Evolutionary conservation across 2,888 invertebrate genomes (phyloP).

Genomic region (Agrilus cyanescens): DNA sequence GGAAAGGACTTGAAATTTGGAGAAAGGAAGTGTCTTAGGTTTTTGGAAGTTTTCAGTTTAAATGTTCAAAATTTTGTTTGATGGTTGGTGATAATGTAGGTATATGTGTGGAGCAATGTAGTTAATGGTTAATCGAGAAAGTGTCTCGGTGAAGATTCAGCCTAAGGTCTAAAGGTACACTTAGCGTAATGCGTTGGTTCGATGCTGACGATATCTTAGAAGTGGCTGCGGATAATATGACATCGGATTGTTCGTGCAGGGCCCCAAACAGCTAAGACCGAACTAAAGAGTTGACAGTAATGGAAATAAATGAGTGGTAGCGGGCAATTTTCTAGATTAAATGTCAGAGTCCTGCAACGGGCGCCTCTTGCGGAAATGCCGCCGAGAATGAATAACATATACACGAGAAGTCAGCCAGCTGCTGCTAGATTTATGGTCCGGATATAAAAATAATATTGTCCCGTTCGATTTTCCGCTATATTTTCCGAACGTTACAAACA

Average conservation of each 20-base stretch:
- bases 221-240: slow-evolving; percentile 32
- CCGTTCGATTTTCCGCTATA: slow-evolving; percentile 29
- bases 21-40: too few relatives aligned
- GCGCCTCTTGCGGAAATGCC: slow-evolving; percentile 21
- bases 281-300: slow-evolving; percentile 46
- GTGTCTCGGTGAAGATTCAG: not conserved
- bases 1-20: too few relatives aligned
- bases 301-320: slow-evolving; percentile 49
- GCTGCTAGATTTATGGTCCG: slow-evolving; percentile 34
- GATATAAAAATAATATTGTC: slow-evolving; percentile 39
- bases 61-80: too few relatives aligned
- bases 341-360: slow-evolving; percentile 40
- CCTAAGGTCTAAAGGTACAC: not conserved
- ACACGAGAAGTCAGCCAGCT: slow-evolving; percentile 35
- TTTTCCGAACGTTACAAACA: slow-evolving; percentile 9
- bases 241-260: slow-evolving; percentile 31
- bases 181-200: not conserved
- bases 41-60: too few relatives aligned
- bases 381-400: slow-evolving; percentile 34
- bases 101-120: too few relatives aligned
- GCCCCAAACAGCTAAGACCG: slow-evolving; percentile 22
- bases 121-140: too few relatives aligned
- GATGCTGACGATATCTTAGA: slow-evolving; percentile 11
- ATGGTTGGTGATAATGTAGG: too few relatives aligned
- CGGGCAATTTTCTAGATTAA: slow-evolving; percentile 55